Evolutionary conservation across 2,797 vertebrate species (phyloP).

Genomic region (Moxostoma hubbsi): DNA sequence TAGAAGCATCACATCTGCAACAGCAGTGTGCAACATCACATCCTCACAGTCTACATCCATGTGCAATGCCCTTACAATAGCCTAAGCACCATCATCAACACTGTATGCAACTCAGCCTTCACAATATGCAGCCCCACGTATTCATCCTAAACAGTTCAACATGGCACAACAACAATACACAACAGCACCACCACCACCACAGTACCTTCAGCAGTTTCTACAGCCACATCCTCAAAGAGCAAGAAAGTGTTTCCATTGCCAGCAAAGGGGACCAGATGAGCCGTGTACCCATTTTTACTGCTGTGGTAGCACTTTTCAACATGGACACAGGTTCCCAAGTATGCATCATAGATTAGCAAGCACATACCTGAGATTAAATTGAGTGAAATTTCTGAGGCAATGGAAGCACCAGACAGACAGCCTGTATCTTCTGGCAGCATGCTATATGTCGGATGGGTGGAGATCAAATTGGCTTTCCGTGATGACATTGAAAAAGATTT

Average conservation of each 20-base stretch:
- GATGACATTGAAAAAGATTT: constrained; percentile 8
- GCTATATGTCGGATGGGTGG: constrained; percentile 37
- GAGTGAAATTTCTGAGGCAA: constrained; percentile 23
- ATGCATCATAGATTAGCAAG: constrained; percentile 26
- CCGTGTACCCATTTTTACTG: background rate
- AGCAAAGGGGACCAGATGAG: background rate
- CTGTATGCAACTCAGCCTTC: background rate
- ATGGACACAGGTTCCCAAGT: constrained; percentile 10
- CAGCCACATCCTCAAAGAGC: background rate
- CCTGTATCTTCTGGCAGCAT: constrained; percentile 31
- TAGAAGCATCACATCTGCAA: background rate
- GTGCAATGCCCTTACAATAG: background rate
- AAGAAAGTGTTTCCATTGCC: constrained; percentile 11
- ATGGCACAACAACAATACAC: background rate
- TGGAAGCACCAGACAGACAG: background rate
- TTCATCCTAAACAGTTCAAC: background rate
- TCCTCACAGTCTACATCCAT: background rate
- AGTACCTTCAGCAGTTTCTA: background rate
- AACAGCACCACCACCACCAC: background rate
- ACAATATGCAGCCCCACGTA: no score
- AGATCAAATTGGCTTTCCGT: constrained; percentile 23
- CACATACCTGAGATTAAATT: constrained; percentile 5
- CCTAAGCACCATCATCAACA: background rate
- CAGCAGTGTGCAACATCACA: background rate
- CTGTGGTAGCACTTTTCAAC: background rate